These are phyloP conservation scores for Cheilosia impressa DNA, from an alignment of 2,888 invertebrate species.

Conservation along the genomic window DNA sequence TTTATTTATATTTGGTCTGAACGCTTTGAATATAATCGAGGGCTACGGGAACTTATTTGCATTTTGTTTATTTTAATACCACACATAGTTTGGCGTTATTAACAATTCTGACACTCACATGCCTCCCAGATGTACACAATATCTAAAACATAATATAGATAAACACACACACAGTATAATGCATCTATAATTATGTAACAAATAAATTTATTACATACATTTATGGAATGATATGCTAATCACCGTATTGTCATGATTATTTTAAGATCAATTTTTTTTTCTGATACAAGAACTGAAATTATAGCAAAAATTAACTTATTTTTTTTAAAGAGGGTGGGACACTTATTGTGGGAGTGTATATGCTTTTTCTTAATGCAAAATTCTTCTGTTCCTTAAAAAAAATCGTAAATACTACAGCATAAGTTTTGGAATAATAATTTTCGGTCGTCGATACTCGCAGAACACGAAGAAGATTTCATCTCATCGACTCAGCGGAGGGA, in stretches of 20 bases:
- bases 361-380: neutral
- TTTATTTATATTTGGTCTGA: conserved; percentile 37
- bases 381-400: neutral
- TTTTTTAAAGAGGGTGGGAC: neutral
- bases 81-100: conserved; percentile 64
- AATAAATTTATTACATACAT: conserved; percentile 46
- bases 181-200: conserved; percentile 50
- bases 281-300: conserved; percentile 67
- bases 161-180: conserved; percentile 13
- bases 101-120: conserved; percentile 65
- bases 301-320: conserved; percentile 52
- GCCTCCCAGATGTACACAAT: conserved; percentile 58
- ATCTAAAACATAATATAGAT: conserved; percentile 31
- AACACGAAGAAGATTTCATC: too few relatives aligned
- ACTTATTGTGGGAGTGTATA: neutral
- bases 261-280: conserved; percentile 33
- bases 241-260: conserved; percentile 44
- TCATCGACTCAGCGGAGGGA: too few relatives aligned
- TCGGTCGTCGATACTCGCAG: too few relatives aligned
- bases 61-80: conserved; percentile 51
- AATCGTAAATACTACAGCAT: neutral
- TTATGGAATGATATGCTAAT: conserved; percentile 40
- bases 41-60: conserved; percentile 53
- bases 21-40: conserved; percentile 53
- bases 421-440: too few relatives aligned